phyloP scores from a whole-genome alignment of 92 coral and sea anemone species.

The Siderastrea siderea region DNA sequence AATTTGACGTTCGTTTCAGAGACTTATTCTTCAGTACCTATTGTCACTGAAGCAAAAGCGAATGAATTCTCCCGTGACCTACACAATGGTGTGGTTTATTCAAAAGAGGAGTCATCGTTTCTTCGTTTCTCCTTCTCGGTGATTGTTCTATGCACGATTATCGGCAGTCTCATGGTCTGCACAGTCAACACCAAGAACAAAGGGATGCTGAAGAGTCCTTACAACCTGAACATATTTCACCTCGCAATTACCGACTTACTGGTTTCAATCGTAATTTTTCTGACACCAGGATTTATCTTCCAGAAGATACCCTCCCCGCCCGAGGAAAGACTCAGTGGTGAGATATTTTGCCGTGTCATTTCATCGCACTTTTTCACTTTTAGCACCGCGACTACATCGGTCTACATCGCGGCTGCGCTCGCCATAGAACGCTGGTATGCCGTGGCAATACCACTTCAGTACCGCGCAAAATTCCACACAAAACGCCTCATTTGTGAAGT shows the following conservation, averaged over 20 bases:
- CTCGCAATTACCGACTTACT: slow-evolving; percentile 68
- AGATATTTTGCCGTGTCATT: slow-evolving; percentile 65
- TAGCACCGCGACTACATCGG: slow-evolving; percentile 54
- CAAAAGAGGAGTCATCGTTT: slow-evolving; percentile 8
- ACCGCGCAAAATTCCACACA: slow-evolving; percentile 65
- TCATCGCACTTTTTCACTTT: slow-evolving; percentile 68
- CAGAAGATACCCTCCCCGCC: slow-evolving; percentile 33
- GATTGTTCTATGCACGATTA: slow-evolving; percentile 44
- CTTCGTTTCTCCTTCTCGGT: slow-evolving; percentile 42
- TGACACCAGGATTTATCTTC: slow-evolving; percentile 78
- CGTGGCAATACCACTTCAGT: slow-evolving; percentile 63
- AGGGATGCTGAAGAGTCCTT: slow-evolving; percentile 62
- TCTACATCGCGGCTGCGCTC: slow-evolving; percentile 64
- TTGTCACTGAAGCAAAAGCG: background rate
- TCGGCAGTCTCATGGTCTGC: slow-evolving; percentile 63
- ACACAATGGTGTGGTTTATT: background rate
- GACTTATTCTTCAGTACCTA: background rate
- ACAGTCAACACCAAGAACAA: slow-evolving; percentile 58
- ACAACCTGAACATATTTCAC: slow-evolving; percentile 67
- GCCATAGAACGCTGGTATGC: slow-evolving; percentile 81
- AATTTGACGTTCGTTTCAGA: background rate
- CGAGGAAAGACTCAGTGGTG: slow-evolving; percentile 37
- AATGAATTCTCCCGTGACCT: background rate
- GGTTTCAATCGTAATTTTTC: slow-evolving; percentile 43
- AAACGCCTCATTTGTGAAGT: slow-evolving; percentile 53